Evolutionary conservation across 2,113 vertebrate genomes (phyloP), one percentile per base, ranked within the genome.

Genomic region (Tonatia bakeri): DNA sequence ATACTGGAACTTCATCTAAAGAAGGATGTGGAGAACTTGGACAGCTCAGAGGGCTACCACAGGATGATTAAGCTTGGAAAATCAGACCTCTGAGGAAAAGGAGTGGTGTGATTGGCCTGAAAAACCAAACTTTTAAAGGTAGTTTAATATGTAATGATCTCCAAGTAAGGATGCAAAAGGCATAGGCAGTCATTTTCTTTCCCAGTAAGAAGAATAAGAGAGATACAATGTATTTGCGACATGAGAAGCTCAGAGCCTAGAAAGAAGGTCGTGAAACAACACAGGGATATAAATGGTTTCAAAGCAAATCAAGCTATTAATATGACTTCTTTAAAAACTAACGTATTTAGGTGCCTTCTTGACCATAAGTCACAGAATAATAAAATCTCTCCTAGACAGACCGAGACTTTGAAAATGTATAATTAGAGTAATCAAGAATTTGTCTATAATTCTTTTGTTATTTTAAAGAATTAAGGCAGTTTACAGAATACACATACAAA

Each of bases 31-130:
- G 65, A 81, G 93, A 50, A 69, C 43, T 43, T 72, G 50, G 40
- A 50, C 33, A 92, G 89, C 87, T 91, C 31, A 47, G 56, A 91
- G 77, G 56, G 79, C 52, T 82, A 76, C 61, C 36, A n/a, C 61
- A 76, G 79, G 22, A 95, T 95, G 20, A 65, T 52, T 92, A 86
- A 90, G 14, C 47, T 86, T 89, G 69, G 76, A 85, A 94, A 96
- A 64, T 36, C 70, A 92, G 70, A 81, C 43, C 80, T 90, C 20
- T 36, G 45, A 94, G 70, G 65, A 90, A 92, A 56, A 91, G 19
- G 65, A 90, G 59, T 87, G 28, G 7, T 80, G 7, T 61, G 85
- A 77, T 87, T 86, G 64, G 10, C 43, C 3, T 43, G 22, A 94
- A 96, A 47, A 92, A 83, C 31, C n/a, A 87, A 89, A 92, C 33